Conservation (phyloP, 2,888 invertebrate genomes). For the Ptilodon capucinus region DNA sequence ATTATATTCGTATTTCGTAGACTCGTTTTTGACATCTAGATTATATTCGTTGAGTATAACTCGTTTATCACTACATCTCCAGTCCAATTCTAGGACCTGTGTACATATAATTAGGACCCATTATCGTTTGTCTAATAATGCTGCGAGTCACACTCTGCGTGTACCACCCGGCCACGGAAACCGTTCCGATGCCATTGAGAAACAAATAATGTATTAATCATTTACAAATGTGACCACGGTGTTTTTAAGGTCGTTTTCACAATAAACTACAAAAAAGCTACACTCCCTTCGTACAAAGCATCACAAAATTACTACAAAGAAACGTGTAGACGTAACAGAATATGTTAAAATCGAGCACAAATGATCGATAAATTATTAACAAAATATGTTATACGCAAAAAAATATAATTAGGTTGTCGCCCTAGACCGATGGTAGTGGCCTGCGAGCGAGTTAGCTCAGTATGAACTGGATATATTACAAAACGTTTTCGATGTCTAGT, state of each 20-base stretch:
- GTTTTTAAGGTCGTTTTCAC: slow-evolving; percentile 38
- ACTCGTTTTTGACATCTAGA: neutral
- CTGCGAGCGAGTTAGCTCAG: slow-evolving; percentile 33
- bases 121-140: neutral
- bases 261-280: slow-evolving; percentile 54
- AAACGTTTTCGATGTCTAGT: slow-evolving; percentile 46
- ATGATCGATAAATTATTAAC: slow-evolving; percentile 72
- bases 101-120: neutral
- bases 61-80: slow-evolving; percentile 31
- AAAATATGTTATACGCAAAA: slow-evolving; percentile 76
- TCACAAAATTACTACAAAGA: slow-evolving; percentile 73
- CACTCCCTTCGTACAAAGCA: slow-evolving; percentile 57
- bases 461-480: slow-evolving; percentile 40
- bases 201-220: slow-evolving; percentile 33
- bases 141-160: slow-evolving; percentile 1
- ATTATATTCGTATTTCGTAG: slow-evolving; percentile 2
- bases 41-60: slow-evolving; percentile 24
- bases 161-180: slow-evolving; percentile 5
- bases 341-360: slow-evolving; percentile 67
- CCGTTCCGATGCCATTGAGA: slow-evolving; percentile 20
- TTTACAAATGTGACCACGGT: slow-evolving; percentile 32
- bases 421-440: slow-evolving; percentile 31
- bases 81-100: slow-evolving; percentile 1
- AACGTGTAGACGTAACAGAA: slow-evolving; percentile 61
- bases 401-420: slow-evolving; percentile 51